Percentiles rank a stretch among this genome's conserved stretches.
These are phyloP conservation scores for Apistogramma diplotaenia DNA, from an alignment of 2,113 vertebrate species.

Conservation along the genomic window DNA sequence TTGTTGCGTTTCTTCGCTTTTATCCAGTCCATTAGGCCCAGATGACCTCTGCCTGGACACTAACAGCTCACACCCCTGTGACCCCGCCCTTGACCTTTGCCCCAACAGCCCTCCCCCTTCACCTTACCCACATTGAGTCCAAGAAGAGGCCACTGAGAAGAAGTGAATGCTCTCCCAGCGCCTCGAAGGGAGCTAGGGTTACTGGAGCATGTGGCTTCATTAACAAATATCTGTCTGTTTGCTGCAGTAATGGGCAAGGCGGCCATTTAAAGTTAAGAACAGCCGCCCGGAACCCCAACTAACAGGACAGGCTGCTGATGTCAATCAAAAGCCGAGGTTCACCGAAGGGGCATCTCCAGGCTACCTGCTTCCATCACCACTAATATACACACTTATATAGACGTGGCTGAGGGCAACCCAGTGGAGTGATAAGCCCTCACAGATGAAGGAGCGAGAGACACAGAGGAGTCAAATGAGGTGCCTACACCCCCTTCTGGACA, in stretches of 20 bases:
- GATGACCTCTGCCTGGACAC: constrained; percentile 75
- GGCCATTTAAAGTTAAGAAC: constrained; percentile 66
- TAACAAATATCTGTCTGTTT: constrained; percentile 84
- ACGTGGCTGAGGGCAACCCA: constrained; percentile 6
- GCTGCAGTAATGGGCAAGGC: constrained; percentile 72
- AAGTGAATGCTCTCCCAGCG: constrained; percentile 32
- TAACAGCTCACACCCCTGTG: constrained; percentile 69
- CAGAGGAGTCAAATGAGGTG: constrained; percentile 34
- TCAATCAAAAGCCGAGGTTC: constrained; percentile 76
- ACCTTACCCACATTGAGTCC: constrained; percentile 18
- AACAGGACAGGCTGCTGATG: constrained; percentile 63
- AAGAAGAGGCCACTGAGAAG: constrained; percentile 59
- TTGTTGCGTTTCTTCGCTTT: constrained; percentile 52
- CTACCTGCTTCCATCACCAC: constrained; percentile 63
- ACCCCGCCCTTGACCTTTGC: constrained; percentile 78
- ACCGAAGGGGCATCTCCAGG: constrained; percentile 55
- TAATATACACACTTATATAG: constrained; percentile 23
- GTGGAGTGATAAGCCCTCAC: constrained; percentile 20
- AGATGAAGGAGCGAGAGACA: constrained; percentile 3
- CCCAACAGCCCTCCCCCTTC: constrained; percentile 46
- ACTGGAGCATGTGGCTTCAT: constrained; percentile 76
- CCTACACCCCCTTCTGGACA: constrained; percentile 73
- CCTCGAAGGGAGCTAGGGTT: constrained; percentile 57
- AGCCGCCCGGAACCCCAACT: constrained; percentile 56
- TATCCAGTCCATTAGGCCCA: constrained; percentile 76